phyloP scores from a whole-genome alignment of 2,888 invertebrate species.

The Oxystoma pomonae region DNA sequence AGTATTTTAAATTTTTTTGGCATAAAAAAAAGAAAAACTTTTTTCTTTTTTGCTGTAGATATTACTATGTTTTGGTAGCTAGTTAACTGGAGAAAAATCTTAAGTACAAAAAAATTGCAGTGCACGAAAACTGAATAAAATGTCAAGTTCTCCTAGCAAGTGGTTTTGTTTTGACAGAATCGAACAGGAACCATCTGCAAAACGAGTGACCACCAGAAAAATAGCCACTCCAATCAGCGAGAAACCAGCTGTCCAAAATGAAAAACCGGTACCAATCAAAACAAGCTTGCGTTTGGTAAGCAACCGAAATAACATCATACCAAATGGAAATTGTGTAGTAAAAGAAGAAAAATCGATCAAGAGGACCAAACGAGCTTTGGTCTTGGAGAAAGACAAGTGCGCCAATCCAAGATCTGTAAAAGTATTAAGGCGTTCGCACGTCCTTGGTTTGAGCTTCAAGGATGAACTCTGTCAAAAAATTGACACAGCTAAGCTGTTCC shows the following conservation, averaged over 20 bases:
- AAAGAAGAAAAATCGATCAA: slow-evolving; percentile 35
- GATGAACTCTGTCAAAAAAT: slow-evolving; percentile 27
- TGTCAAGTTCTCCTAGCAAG: slow-evolving; percentile 8
- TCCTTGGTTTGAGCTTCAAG: slow-evolving; percentile 28
- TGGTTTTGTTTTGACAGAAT: slow-evolving; percentile 42
- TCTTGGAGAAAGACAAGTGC: slow-evolving; percentile 41
- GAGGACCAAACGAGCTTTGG: slow-evolving; percentile 42
- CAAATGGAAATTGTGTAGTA: slow-evolving; percentile 16
- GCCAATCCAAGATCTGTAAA: slow-evolving; percentile 42
- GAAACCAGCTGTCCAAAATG: neutral
- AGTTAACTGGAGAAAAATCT: neutral
- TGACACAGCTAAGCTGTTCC: slow-evolving; percentile 29
- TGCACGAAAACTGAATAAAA: neutral
- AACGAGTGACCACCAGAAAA: slow-evolving; percentile 28
- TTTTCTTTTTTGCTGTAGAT: neutral
- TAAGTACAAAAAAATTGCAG: neutral
- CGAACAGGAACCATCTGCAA: slow-evolving; percentile 33
- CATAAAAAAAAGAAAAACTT: neutral
- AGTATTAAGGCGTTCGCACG: slow-evolving; percentile 39
- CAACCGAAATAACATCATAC: neutral
- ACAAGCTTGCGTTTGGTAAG: neutral
- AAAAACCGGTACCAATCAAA: neutral
- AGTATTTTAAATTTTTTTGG: too few relatives aligned
- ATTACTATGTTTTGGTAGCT: neutral
- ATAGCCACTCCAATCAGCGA: slow-evolving; percentile 20